phyloP scores from a whole-genome alignment of 1,140 invertebrate genomes.

The Lordiphosa stackelbergi region DNA sequence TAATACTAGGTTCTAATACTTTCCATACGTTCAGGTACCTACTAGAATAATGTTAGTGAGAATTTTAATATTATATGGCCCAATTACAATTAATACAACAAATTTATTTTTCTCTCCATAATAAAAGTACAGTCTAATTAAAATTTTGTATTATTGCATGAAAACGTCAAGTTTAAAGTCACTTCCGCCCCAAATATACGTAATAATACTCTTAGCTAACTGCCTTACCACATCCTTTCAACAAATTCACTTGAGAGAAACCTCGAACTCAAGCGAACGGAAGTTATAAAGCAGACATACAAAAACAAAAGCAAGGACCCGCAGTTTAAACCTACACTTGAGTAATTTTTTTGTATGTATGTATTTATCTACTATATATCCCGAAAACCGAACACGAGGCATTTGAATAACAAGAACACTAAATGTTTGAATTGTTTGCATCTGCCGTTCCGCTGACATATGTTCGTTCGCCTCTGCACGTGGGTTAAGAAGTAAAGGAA shows the following conservation, averaged over 20 bases:
- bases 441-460: slow-evolving; percentile 37
- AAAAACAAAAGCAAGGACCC: slow-evolving; percentile 36
- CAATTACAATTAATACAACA: background rate
- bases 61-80: no score
- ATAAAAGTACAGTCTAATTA: background rate
- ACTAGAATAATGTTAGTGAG: background rate
- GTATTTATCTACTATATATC: no score
- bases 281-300: slow-evolving; percentile 37
- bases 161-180: slow-evolving; percentile 9
- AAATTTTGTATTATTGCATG: background rate
- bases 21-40: no score
- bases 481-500: slow-evolving; percentile 37
- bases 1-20: no score
- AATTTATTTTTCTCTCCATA: background rate
- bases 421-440: slow-evolving; percentile 32
- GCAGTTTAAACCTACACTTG: slow-evolving; percentile 12
- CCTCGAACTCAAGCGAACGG: slow-evolving; percentile 39
- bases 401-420: slow-evolving; percentile 17
- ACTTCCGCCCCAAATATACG: background rate
- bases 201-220: background rate
- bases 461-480: slow-evolving; percentile 41
- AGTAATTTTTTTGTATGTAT: no score
- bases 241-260: slow-evolving; percentile 37
- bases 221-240: slow-evolving; percentile 24
- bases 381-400: slow-evolving; percentile 20